Percentiles rank a stretch among this genome's conserved stretches.
These are phyloP conservation scores for Holotrichia oblita DNA, from an alignment of 1,140 invertebrate genomes.

Conservation along the genomic window DNA sequence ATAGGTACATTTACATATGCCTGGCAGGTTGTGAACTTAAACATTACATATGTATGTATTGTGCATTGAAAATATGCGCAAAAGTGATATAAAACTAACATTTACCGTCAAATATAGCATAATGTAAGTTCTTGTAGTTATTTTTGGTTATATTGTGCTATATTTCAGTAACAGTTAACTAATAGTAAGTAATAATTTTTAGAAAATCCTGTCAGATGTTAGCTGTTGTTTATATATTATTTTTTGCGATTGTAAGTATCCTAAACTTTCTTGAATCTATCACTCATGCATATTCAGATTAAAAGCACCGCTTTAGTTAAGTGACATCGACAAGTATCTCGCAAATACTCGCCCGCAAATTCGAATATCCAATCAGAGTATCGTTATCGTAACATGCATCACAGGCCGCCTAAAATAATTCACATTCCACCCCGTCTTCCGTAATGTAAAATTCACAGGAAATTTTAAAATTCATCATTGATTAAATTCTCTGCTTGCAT, in stretches of 20 bases:
- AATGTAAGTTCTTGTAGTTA: no score
- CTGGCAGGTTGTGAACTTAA: no score
- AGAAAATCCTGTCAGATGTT: neutral
- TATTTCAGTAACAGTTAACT: neutral
- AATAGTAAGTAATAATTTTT: neutral
- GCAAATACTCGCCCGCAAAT: no score
- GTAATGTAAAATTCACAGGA: neutral
- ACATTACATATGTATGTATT: no score
- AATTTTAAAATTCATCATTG: conserved; percentile 7
- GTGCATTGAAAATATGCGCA: no score
- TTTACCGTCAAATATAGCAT: no score
- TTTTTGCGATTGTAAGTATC: no score
- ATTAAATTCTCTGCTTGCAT: conserved; percentile 16
- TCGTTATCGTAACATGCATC: neutral
- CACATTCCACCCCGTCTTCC: conserved; percentile 7
- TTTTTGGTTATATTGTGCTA: no score
- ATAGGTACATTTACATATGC: no score
- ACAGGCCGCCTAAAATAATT: neutral
- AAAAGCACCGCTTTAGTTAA: neutral
- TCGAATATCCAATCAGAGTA: neutral
- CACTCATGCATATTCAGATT: no score
- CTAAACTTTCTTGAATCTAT: no score
- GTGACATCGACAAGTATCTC: neutral
- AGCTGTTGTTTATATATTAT: neutral
- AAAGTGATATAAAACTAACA: no score